Evolutionary conservation across 1,140 invertebrate genomes (phyloP).

Genomic region (Penaeus japonicus): DNA sequence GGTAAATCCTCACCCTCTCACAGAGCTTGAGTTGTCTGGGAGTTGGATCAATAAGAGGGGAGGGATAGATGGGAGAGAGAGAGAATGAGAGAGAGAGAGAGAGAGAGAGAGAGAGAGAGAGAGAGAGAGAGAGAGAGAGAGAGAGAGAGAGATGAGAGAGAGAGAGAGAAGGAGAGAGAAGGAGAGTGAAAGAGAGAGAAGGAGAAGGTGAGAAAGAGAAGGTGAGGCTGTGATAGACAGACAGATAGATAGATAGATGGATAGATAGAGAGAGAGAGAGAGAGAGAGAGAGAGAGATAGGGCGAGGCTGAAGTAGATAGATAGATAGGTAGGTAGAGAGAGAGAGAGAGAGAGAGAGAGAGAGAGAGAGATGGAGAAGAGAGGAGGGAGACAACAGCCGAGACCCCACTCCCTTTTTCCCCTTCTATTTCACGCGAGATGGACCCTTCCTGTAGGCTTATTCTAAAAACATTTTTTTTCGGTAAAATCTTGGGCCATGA

Average conservation of each 20-base stretch:
- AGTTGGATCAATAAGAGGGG: not conserved
- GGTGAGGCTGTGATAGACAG: not conserved
- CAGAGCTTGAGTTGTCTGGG: not conserved
- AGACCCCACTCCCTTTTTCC: too few species aligned
- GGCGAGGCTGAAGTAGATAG: too few species aligned
- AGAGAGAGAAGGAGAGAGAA: not conserved
- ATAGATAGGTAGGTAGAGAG: too few species aligned
- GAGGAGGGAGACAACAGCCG: too few species aligned
- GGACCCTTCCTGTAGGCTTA: too few species aligned
- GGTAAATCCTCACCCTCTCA: too few species aligned
- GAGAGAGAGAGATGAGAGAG: not conserved
- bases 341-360: too few species aligned
- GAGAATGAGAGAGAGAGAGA: not conserved
- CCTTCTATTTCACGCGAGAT: too few species aligned
- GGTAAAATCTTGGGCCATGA: too few species aligned
- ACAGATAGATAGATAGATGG: not conserved
- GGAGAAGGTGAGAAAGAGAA: not conserved
- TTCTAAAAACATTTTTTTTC: too few species aligned
- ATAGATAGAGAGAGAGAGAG: not conserved
- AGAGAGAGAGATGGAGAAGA: too few species aligned
- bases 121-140: not conserved
- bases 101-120: slow-evolving; percentile 1
- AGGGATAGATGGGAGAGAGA: not conserved
- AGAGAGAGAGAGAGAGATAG: not conserved
- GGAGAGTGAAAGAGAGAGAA: not conserved